Percentiles rank a stretch among this genome's conserved stretches.
Conservation (phyloP, 2,797 vertebrate genomes). For the Numenius phaeopus region DNA sequence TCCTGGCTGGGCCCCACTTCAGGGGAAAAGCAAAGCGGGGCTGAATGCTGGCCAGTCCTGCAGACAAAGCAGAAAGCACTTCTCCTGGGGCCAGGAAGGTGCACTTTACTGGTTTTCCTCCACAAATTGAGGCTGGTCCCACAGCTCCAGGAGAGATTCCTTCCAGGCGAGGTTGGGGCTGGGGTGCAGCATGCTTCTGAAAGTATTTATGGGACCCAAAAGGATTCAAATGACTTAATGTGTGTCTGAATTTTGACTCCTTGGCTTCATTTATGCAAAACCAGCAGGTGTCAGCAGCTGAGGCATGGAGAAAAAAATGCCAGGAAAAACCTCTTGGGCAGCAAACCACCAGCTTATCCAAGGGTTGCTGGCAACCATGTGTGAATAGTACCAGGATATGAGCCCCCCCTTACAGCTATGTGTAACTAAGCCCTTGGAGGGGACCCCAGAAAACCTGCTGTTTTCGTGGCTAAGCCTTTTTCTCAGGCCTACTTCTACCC, state of each 20-base stretch:
- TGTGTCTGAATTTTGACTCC: neutral
- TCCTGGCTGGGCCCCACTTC: neutral
- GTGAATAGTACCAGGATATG: neutral
- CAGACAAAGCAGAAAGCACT: neutral
- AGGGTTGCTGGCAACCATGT: neutral
- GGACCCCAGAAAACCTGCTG: neutral
- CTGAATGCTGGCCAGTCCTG: neutral
- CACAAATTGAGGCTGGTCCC: neutral
- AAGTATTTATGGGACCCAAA: neutral
- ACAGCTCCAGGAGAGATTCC: neutral
- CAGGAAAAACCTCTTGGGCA: neutral
- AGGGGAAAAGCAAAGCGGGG: neutral
- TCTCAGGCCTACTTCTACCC: neutral
- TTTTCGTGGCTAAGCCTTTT: neutral
- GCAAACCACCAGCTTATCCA: neutral
- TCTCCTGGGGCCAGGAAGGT: neutral
- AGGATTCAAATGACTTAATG: neutral
- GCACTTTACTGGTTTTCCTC: neutral
- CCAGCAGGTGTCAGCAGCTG: conserved; percentile 29
- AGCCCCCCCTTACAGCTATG: neutral
- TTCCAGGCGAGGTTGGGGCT: neutral
- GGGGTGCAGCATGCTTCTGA: neutral
- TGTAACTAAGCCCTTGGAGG: neutral
- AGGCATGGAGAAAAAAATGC: neutral
- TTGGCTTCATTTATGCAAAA: neutral